Conservation (phyloP, 64 coral and sea anemone genomes). For the Acropora yongei region DNA sequence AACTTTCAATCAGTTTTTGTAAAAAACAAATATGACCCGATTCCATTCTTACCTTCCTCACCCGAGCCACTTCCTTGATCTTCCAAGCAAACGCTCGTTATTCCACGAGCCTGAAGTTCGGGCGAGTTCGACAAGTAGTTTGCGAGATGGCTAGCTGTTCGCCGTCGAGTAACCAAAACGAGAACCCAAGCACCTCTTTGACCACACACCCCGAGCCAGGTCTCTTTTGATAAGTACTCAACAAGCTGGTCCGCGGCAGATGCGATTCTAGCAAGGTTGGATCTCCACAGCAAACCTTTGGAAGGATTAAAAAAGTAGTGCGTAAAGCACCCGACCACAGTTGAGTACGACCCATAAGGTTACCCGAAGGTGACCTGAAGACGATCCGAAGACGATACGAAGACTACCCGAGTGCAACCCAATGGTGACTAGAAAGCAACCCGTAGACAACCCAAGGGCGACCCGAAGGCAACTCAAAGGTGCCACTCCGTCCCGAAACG, state of each 20-base stretch:
- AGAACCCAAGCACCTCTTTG: constrained; percentile 42
- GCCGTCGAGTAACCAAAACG: constrained; percentile 72
- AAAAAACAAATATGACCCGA: no score
- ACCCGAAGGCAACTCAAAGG: no score
- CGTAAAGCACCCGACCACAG: no score
- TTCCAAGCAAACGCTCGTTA: constrained; percentile 40
- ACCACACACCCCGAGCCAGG: constrained; percentile 27
- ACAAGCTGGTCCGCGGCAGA: constrained; percentile 70
- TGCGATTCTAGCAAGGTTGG: neutral
- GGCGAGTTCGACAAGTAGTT: constrained; percentile 43
- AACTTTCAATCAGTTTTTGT: no score
- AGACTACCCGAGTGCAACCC: no score
- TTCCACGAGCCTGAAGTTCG: neutral
- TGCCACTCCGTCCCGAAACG: no score
- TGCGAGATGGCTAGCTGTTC: constrained; percentile 66
- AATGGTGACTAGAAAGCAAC: no score
- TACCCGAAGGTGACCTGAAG: no score
- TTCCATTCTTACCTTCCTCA: constrained; percentile 41
- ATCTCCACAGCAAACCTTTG: constrained; percentile 24
- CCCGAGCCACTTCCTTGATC: constrained; percentile 8
- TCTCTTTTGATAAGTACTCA: constrained; percentile 42
- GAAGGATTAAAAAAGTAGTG: neutral
- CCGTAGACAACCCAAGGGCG: no score
- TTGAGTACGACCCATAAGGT: no score
- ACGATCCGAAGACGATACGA: no score